phyloP scores from a whole-genome alignment of 2,113 vertebrate genomes.

The Verasper variegatus region DNA sequence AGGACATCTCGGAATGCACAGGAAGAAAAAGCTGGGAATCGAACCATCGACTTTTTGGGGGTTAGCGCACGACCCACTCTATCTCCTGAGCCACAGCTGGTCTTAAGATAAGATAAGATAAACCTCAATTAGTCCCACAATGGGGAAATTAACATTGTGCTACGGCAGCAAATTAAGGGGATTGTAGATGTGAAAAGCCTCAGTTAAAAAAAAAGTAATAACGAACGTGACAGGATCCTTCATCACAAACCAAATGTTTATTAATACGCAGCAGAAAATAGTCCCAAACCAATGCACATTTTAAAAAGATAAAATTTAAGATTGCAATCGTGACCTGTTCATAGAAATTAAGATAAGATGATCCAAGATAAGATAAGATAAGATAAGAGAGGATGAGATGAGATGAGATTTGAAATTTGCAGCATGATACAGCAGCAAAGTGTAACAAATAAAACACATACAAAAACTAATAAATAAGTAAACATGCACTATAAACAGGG shows the following conservation, averaged over 20 bases:
- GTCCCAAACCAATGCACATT: neutral
- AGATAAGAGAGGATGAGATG: no score
- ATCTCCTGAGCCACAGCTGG: no score
- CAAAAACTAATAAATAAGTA: neutral
- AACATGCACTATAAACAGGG: neutral
- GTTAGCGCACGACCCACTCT: no score
- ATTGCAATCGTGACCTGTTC: no score
- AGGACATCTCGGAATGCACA: no score
- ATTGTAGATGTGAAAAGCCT: neutral
- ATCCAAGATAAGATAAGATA: no score
- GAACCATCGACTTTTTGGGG: no score
- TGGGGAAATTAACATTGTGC: neutral
- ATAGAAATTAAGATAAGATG: no score
- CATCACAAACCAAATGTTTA: neutral
- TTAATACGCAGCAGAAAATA: neutral
- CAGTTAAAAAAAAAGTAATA: neutral
- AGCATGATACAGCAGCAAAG: neutral
- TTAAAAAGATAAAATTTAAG: neutral
- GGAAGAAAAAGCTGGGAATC: no score
- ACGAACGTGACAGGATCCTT: neutral
- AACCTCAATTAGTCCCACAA: no score
- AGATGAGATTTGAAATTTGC: no score
- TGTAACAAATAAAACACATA: neutral
- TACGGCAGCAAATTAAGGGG: neutral
- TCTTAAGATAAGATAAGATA: no score